Base-by-base conservation (phyloP, 2,888 invertebrate species). In the Abrostola tripartita region DNA sequence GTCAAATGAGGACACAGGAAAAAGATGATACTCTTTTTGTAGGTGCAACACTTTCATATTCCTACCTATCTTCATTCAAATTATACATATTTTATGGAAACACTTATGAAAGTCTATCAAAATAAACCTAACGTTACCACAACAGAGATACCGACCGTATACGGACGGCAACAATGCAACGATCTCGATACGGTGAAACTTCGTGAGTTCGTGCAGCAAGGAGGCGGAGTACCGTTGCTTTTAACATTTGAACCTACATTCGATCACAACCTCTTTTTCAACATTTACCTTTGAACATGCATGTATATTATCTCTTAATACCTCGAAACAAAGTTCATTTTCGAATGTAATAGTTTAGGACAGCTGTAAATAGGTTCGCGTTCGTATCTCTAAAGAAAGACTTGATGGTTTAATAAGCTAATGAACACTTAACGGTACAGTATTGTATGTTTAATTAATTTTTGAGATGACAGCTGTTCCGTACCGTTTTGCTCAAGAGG, bases 181-280 rank as follows among this genome's bases (percentile, higher is more conserved):
- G 53, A 56, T 65, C 68, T 70, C 54, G 56, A 68, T 69, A 68
- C 66, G 68, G 77, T 73, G 68, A 72, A 74, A 78, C 70, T 68
- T 76, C 73, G 71, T 76, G 79, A 81, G 77, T 65, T 77, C 73
- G 73, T 68, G 72, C 61, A 61, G 61, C 68, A 79, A 80, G 78
- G 64, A 82, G 85, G 85, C 82, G 81, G 70, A 61, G 65, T 82
- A 85, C 85, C 83, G 86, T 85, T 84, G 69, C 62, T 68, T 67
- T 60, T 70, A 78, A 75, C 74, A 76, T 75, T 78, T 79, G 75
- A 80, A 76, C 79, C 79, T 71, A 78, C 81, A 78, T 77, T 73
- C 68, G 71, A 73, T 70, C 68, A 76, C 70, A 77, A 76, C 75
- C 77, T 75, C 73, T 77, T 80, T 77, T 65, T 40, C 51, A 62